Evolutionary conservation across 2,888 invertebrate genomes (phyloP).

Genomic region (Pollenia griseotomentosa): DNA sequence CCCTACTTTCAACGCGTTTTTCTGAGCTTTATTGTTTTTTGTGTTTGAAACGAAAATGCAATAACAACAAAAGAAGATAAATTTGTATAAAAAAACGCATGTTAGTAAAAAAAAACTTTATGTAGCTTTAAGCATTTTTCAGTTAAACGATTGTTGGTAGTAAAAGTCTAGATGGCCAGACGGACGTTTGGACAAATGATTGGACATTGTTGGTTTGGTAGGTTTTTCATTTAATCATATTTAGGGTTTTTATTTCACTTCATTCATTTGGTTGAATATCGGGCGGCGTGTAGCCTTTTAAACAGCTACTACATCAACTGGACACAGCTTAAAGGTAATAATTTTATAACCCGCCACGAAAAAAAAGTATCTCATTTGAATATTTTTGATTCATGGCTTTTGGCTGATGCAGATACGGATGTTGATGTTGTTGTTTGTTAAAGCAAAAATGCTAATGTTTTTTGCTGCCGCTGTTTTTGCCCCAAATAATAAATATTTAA

Average conservation of each 20-base stretch:
- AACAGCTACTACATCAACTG: slow-evolving; percentile 68
- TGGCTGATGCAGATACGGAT: slow-evolving; percentile 51
- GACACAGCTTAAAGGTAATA: slow-evolving; percentile 70
- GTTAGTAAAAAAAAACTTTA: slow-evolving; percentile 62
- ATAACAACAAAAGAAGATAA: slow-evolving; percentile 37
- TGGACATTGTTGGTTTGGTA: slow-evolving; percentile 56
- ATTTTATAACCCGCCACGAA: slow-evolving; percentile 68
- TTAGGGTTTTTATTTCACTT: slow-evolving; percentile 54
- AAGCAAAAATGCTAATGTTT: background rate
- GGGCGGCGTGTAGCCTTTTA: slow-evolving; percentile 68
- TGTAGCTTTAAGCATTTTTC: slow-evolving; percentile 66
- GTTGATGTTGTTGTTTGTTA: slow-evolving; percentile 2
- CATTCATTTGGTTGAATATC: slow-evolving; percentile 49
- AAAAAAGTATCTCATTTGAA: slow-evolving; percentile 70
- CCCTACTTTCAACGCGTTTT: slow-evolving; percentile 82
- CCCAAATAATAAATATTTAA: slow-evolving; percentile 49
- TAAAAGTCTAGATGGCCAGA: slow-evolving; percentile 46
- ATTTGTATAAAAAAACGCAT: slow-evolving; percentile 51
- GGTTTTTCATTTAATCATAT: slow-evolving; percentile 65
- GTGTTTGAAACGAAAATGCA: slow-evolving; percentile 7
- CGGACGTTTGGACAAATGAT: slow-evolving; percentile 54
- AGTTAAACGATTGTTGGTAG: slow-evolving; percentile 27
- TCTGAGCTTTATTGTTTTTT: slow-evolving; percentile 6
- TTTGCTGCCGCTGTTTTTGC: slow-evolving; percentile 1
- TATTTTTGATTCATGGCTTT: slow-evolving; percentile 73